These are phyloP conservation scores for Platyscapa corneri DNA, from an alignment of 1,140 invertebrate species.

Conservation along the genomic window DNA sequence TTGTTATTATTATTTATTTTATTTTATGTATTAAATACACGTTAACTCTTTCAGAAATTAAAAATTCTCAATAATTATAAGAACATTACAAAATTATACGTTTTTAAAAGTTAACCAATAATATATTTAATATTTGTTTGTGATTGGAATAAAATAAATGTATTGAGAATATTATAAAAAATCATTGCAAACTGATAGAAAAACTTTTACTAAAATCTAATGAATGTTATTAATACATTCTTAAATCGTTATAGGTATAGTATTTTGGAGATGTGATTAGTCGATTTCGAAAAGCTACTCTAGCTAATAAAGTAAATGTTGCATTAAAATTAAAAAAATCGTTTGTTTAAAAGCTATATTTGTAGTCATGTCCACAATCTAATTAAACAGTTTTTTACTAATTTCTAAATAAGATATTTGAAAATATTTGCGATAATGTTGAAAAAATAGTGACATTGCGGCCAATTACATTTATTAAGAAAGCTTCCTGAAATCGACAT, in stretches of 20 bases:
- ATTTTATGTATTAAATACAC: too few relatives aligned
- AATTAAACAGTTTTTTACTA: background rate
- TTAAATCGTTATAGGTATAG: constrained; percentile 12
- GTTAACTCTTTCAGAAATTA: too few relatives aligned
- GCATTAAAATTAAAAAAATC: background rate
- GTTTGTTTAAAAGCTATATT: too few relatives aligned
- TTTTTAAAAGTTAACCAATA: too few relatives aligned
- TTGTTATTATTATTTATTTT: too few relatives aligned
- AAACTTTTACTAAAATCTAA: background rate
- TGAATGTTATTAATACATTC: background rate
- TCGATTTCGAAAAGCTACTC: constrained; percentile 31
- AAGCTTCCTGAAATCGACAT: constrained; percentile 23
- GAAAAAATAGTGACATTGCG: constrained; percentile 15
- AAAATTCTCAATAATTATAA: too few relatives aligned
- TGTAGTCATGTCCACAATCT: too few relatives aligned
- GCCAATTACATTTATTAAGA: constrained; percentile 14
- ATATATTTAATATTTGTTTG: too few relatives aligned
- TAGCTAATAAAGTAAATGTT: background rate
- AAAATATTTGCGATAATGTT: background rate
- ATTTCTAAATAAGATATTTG: background rate
- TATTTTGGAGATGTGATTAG: constrained; percentile 3
- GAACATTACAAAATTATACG: too few relatives aligned
- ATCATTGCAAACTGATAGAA: background rate
- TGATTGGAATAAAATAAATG: too few relatives aligned
- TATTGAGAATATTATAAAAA: too few relatives aligned